Conservation (phyloP, 2,113 vertebrate species). For the Aphyosemion australe region DNA sequence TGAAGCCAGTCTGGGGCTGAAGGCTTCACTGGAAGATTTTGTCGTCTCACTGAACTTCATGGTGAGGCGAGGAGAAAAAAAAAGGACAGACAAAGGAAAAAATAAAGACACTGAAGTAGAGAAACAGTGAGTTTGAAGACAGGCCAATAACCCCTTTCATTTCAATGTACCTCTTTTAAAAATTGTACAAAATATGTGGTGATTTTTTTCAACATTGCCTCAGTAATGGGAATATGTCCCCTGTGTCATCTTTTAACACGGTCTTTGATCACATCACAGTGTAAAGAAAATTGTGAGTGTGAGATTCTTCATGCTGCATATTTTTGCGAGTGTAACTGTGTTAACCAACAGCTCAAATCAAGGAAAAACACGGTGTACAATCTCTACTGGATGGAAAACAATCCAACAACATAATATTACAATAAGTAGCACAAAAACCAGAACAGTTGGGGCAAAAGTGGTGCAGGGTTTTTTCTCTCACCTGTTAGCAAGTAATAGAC, state of each 20-base stretch:
- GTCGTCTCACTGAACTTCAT: conserved; percentile 22
- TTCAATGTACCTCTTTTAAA: not conserved
- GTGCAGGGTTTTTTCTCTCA: not conserved
- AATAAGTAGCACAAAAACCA: not conserved
- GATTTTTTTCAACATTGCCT: not conserved
- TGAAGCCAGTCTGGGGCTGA: conserved; percentile 19
- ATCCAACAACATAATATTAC: not conserved
- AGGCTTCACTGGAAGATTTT: conserved; percentile 31
- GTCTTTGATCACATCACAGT: not conserved
- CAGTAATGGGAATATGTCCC: conserved; percentile 9
- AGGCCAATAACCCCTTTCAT: conserved; percentile 15
- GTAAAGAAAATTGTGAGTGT: not conserved
- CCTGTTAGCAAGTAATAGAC: not conserved
- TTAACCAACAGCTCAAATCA: not conserved
- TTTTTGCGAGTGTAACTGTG: not conserved
- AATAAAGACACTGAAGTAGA: conserved; percentile 4
- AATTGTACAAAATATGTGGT: too few species aligned
- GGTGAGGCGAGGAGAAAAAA: not conserved
- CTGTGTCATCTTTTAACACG: not conserved
- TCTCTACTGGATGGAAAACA: not conserved
- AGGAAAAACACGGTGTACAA: not conserved
- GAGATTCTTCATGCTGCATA: conserved; percentile 2
- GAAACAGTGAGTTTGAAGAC: not conserved
- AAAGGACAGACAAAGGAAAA: not conserved
- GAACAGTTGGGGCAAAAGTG: not conserved